These are phyloP conservation scores for Ophioninae sp. DNA, from an alignment of 2,888 invertebrate genomes.

Conservation along the genomic window DNA sequence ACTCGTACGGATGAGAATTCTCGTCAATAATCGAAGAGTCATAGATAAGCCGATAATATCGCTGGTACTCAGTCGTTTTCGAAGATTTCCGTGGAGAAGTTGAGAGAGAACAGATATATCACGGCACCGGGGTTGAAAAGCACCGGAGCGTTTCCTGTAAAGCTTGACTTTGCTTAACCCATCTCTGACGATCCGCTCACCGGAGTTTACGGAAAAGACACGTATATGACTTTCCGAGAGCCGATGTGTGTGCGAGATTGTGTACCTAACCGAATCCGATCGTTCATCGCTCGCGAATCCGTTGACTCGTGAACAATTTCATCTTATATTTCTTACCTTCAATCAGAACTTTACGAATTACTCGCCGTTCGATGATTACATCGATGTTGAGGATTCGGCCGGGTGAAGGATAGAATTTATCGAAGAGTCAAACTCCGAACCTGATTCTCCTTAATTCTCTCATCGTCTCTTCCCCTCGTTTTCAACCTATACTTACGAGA, in stretches of 20 bases:
- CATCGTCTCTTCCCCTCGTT: slow-evolving; percentile 6
- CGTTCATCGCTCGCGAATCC: slow-evolving; percentile 35
- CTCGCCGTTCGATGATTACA: slow-evolving; percentile 43
- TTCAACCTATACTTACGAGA: neutral
- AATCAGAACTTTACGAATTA: slow-evolving; percentile 54
- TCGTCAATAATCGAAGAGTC: neutral
- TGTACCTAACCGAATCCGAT: slow-evolving; percentile 23
- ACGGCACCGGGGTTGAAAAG: slow-evolving; percentile 8
- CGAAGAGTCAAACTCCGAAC: slow-evolving; percentile 10
- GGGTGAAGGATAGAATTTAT: slow-evolving; percentile 19
- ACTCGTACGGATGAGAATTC: neutral
- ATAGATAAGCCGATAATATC: neutral
- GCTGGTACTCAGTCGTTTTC: neutral
- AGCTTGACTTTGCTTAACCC: slow-evolving; percentile 49
- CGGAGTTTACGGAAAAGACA: slow-evolving; percentile 56
- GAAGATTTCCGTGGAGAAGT: neutral
- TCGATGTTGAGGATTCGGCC: neutral
- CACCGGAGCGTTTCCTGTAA: slow-evolving; percentile 39
- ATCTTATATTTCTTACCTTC: slow-evolving; percentile 48
- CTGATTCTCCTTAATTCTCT: neutral
- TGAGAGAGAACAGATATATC: neutral
- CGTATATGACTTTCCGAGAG: slow-evolving; percentile 1
- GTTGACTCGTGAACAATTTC: slow-evolving; percentile 52
- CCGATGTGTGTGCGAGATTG: neutral
- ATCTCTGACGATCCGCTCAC: slow-evolving; percentile 23